phyloP scores from a whole-genome alignment of 2,113 vertebrate species.

The Nansenia antarctica region DNA sequence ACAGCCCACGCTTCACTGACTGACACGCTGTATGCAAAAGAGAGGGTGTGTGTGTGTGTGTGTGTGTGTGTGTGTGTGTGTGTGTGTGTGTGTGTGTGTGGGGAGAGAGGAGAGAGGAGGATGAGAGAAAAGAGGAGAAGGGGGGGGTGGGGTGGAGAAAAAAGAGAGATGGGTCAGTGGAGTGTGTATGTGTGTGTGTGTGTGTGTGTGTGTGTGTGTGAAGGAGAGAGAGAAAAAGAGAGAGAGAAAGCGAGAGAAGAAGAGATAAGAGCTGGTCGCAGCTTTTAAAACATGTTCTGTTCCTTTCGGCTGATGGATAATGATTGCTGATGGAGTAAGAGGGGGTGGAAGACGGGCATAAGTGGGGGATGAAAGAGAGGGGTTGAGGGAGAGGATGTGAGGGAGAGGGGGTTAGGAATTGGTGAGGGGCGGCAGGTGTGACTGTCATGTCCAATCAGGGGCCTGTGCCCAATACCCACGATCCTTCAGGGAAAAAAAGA shows the following conservation, averaged over 20 bases:
- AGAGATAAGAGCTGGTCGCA: constrained; percentile 2
- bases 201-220: no score
- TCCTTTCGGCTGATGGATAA: constrained; percentile 47
- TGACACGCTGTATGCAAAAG: constrained; percentile 66
- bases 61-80: no score
- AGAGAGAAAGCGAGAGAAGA: neutral
- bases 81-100: no score
- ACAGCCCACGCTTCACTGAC: constrained; percentile 32
- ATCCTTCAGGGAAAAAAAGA: constrained; percentile 27
- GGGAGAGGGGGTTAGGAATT: constrained; percentile 30
- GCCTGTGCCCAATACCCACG: constrained; percentile 45
- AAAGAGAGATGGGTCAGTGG: constrained; percentile 54
- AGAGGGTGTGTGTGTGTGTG: no score
- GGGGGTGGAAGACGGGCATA: constrained; percentile 43
- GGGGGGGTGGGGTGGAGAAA: constrained; percentile 32
- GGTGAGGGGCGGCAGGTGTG: constrained; percentile 79
- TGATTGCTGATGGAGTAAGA: constrained; percentile 74
- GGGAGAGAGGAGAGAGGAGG: constrained; percentile 25
- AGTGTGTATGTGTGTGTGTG: no score
- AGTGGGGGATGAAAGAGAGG: constrained; percentile 46
- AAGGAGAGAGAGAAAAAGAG: constrained; percentile 6
- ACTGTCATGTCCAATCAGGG: constrained; percentile 83
- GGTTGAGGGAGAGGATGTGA: constrained; percentile 57
- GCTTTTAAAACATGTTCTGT: constrained; percentile 51
- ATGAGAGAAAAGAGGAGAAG: no score